Base-by-base conservation (phyloP, 2,888 invertebrate genomes). In the Tuberolachnus salignus region DNA sequence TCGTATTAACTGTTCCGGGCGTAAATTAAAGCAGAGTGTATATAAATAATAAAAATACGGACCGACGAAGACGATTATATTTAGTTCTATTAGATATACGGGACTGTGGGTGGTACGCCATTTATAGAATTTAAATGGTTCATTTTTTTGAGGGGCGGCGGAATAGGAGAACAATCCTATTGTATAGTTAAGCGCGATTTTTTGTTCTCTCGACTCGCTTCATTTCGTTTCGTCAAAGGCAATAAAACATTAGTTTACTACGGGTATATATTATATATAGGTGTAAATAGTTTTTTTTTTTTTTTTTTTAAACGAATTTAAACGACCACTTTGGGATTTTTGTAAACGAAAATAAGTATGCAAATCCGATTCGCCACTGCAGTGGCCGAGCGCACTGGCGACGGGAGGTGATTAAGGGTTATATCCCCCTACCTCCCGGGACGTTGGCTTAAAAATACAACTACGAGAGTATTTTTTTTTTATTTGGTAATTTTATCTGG, bases 241-340 rank as follows among this genome's bases (percentile, higher is more conserved):
- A 19, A 67, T 67, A 34, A 70, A 70, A 70, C 57, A 42, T 4
- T 34, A 34, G 3, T n/a, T n/a, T n/a, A n/a, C n/a, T 34, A 34
- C 6, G 6, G 34, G 6, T 34, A 34, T 34, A 34, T 34, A 34
- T 34, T 34, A 34, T 34, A 34, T 34, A 34, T 34, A 34, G 34
- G 34, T 34, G 34, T 34, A 44, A 16, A 21, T 44, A 19, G n/a
- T n/a, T n/a, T n/a, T n/a, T n/a, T n/a, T n/a, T 63, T 26, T 26
- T 34, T 34, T 64, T 64, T 64, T 44, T 64, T 64, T 64, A 44
- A 64, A 34, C 44, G 64, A 42, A 64, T 44, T 42, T 42, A 64
- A 64, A 64, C 34, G 64, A 64, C 21, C 10, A 44, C 44, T 34
- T n/a, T 19, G 42, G 42, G 64, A 19, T 21, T 53, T 70, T 70